Percentiles rank a stretch among this genome's conserved stretches.
Evolutionary conservation across 2,888 invertebrate species (phyloP).

Genomic region (Chymomyza caudatula): DNA sequence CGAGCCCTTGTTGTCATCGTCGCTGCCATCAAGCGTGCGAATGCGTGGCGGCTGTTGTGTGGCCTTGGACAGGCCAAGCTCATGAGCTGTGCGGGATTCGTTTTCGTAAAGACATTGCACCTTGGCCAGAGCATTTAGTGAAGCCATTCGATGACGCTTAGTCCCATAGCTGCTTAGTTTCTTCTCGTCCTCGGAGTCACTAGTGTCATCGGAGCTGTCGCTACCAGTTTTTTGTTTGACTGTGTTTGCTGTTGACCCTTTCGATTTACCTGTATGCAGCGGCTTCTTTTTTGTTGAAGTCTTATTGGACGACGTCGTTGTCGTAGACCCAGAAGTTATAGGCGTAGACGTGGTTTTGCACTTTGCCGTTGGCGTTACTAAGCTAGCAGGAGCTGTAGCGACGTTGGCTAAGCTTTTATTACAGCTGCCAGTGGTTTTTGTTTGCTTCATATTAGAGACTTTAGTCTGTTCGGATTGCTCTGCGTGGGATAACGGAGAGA

Average conservation of each 20-base stretch:
- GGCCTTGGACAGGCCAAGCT: slow-evolving; percentile 80
- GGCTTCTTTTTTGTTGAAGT: neutral
- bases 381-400: too few relatives aligned
- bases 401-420: neutral
- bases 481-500: slow-evolving; percentile 5
- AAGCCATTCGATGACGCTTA: slow-evolving; percentile 91
- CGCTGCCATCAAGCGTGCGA: slow-evolving; percentile 76
- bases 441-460: neutral
- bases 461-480: slow-evolving; percentile 11
- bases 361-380: neutral
- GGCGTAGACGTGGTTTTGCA: neutral
- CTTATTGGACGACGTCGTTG: neutral
- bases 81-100: slow-evolving; percentile 87
- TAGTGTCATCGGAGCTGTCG: slow-evolving; percentile 48
- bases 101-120: slow-evolving; percentile 95
- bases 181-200: slow-evolving; percentile 75
- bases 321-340: neutral
- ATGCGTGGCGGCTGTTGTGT: slow-evolving; percentile 78
- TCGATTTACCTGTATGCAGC: neutral
- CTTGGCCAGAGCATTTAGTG: slow-evolving; percentile 92
- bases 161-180: slow-evolving; percentile 80
- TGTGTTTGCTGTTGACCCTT: slow-evolving; percentile 28
- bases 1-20: slow-evolving; percentile 78
- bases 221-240: slow-evolving; percentile 14
- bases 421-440: neutral